Percentiles rank a stretch among this genome's conserved stretches.
phyloP scores from a whole-genome alignment of 2,797 vertebrate genomes.

The Oreonectes daqikongensis region DNA sequence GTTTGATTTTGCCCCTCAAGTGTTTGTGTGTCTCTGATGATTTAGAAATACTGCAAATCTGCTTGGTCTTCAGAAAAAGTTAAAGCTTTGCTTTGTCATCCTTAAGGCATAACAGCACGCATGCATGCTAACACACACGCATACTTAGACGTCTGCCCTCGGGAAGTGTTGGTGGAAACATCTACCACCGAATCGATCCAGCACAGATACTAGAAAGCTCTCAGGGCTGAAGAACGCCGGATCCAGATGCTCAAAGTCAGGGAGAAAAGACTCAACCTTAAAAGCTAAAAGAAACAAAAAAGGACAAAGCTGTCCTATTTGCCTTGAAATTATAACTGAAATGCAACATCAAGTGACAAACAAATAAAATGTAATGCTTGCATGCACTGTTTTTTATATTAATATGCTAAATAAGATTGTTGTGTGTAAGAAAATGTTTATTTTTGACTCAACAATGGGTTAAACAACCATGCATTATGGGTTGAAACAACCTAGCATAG shows the following conservation, averaged over 20 bases:
- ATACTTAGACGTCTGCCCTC: constrained; percentile 60
- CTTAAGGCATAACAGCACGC: constrained; percentile 17
- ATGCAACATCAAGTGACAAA: background rate
- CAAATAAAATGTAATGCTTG: background rate
- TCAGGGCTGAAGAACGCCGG: constrained; percentile 49
- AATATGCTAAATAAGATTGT: too few relatives aligned
- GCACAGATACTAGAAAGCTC: constrained; percentile 63
- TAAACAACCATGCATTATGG: too few relatives aligned
- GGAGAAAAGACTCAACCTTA: constrained; percentile 35
- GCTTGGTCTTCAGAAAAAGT: constrained; percentile 8
- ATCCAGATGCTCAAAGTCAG: constrained; percentile 51
- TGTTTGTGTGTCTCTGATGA: constrained; percentile 8
- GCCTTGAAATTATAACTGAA: background rate
- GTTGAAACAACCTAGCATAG: too few relatives aligned
- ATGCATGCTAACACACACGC: constrained; percentile 13
- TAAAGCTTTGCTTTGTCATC: constrained; percentile 34
- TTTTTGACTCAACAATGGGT: too few relatives aligned
- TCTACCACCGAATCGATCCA: constrained; percentile 72
- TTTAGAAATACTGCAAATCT: constrained; percentile 8
- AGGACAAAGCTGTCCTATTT: background rate
- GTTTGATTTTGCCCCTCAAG: constrained; percentile 12
- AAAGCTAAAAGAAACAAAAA: background rate
- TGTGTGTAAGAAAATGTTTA: too few relatives aligned
- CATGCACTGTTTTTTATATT: background rate
- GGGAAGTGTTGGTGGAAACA: constrained; percentile 73